These are phyloP conservation scores for Argyrosomus japonicus DNA, from an alignment of 2,113 vertebrate genomes.

Conservation along the genomic window DNA sequence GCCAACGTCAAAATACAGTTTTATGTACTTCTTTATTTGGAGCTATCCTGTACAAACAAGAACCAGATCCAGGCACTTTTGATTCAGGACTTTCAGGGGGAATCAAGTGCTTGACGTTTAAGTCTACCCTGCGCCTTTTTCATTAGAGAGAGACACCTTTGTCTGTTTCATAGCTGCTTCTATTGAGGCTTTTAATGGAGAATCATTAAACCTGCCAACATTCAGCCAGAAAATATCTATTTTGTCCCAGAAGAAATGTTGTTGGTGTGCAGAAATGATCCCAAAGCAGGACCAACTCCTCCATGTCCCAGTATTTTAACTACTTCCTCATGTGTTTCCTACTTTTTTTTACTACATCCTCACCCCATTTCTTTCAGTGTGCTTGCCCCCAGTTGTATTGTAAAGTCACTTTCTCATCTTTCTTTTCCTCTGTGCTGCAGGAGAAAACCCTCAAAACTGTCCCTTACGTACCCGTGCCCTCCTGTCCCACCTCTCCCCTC, in stretches of 20 bases:
- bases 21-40: slow-evolving; percentile 71
- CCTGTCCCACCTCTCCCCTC: slow-evolving; percentile 22
- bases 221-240: slow-evolving; percentile 15
- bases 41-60: slow-evolving; percentile 67
- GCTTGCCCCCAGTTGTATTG: slow-evolving; percentile 1
- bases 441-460: slow-evolving; percentile 51
- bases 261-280: slow-evolving; percentile 13
- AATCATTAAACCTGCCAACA: slow-evolving; percentile 22
- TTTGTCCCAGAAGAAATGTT: slow-evolving; percentile 21
- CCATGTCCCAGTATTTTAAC: slow-evolving; percentile 38
- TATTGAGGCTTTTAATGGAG: slow-evolving; percentile 32
- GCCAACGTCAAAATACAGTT: slow-evolving; percentile 64
- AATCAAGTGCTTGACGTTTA: slow-evolving; percentile 41
- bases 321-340: slow-evolving; percentile 44
- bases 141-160: slow-evolving; percentile 50
- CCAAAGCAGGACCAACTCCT: neutral
- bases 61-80: slow-evolving; percentile 55
- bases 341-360: slow-evolving; percentile 25
- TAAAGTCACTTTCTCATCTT: slow-evolving; percentile 32
- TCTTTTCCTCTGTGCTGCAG: slow-evolving; percentile 24
- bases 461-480: slow-evolving; percentile 42
- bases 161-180: slow-evolving; percentile 31
- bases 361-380: slow-evolving; percentile 10
- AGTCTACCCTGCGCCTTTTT: slow-evolving; percentile 21
- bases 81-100: slow-evolving; percentile 35